Evolutionary conservation across 2,888 invertebrate genomes (phyloP), one percentile per base, ranked within the genome.

Genomic region (Nowickia ferox): DNA sequence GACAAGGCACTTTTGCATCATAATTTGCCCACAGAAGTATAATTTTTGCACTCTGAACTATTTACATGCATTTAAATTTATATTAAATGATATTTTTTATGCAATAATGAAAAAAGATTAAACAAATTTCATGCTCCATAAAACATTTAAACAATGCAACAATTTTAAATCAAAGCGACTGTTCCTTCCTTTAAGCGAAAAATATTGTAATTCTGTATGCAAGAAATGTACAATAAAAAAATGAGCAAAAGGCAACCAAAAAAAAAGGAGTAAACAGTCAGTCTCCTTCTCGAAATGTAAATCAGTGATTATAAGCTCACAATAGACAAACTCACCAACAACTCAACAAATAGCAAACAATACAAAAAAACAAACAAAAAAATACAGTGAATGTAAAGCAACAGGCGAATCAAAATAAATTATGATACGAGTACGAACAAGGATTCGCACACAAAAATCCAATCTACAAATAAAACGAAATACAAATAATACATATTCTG

Each of bases 371-470:
- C 5, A 53, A 57, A 57, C 13, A 30, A 30, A 57, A 57, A 57
- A 75, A 63, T 57, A 66, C 38, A 68, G 74, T 63, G 55, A 71
- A 82, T 79, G 71, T 48, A 79, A 86, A 80, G 86, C 86, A 86
- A 86, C 86, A 86, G 86, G 86, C 86, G 61, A 80, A 79, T 63
- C 69, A 66, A 63, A 69, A 68, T 81, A 77, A 76, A 77, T 74
- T 55, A 72, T 72, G 66, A 74, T 75, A 9, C 13, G 40, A 5
- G 48, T 48, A 42, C 57, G 59, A 74, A 65, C 57, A 77, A 65
- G 71, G 51, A 76, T 44, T 55, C 30, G 30, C 59, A 63, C 53
- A 66, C 72, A 81, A 75, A 46, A 30, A 71, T 46, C 11, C 71
- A 55, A 2, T 57, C n/a, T 42, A 51, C 11, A 71, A 76, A 71